These are phyloP conservation scores for Papilio demoleus DNA, from an alignment of 2,888 invertebrate genomes.

Conservation along the genomic window DNA sequence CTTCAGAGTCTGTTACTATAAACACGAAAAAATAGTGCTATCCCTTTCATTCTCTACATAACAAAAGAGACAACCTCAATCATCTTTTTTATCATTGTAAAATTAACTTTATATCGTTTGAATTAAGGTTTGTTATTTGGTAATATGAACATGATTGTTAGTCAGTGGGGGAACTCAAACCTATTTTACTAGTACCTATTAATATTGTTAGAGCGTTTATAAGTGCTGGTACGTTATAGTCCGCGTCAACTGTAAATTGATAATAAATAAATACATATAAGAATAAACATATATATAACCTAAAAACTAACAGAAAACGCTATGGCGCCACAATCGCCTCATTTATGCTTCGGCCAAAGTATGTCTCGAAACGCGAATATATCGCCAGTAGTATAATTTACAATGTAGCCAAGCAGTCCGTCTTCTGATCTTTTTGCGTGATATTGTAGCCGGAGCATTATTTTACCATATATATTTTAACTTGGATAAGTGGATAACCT, in stretches of 20 bases:
- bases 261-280: slow-evolving; percentile 41
- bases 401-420: too few relatives aligned
- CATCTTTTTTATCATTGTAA: neutral
- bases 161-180: slow-evolving; percentile 64
- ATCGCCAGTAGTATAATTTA: too few relatives aligned
- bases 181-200: slow-evolving; percentile 82
- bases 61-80: neutral
- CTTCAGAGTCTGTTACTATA: neutral
- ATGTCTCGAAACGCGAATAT: too few relatives aligned
- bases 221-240: slow-evolving; percentile 88
- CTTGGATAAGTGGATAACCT: too few relatives aligned
- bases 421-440: too few relatives aligned
- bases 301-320: too few relatives aligned
- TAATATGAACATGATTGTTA: slow-evolving; percentile 48
- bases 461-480: too few relatives aligned
- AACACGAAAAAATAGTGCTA: neutral
- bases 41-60: neutral
- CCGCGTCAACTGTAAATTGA: slow-evolving; percentile 86
- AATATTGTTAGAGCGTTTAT: slow-evolving; percentile 88
- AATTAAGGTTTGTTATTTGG: slow-evolving; percentile 30
- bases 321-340: too few relatives aligned
- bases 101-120: neutral
- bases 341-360: too few relatives aligned
- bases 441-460: too few relatives aligned
- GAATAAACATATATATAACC: neutral